phyloP scores from a whole-genome alignment of 2,797 vertebrate genomes.

The Sebastes kiyomatsui region DNA sequence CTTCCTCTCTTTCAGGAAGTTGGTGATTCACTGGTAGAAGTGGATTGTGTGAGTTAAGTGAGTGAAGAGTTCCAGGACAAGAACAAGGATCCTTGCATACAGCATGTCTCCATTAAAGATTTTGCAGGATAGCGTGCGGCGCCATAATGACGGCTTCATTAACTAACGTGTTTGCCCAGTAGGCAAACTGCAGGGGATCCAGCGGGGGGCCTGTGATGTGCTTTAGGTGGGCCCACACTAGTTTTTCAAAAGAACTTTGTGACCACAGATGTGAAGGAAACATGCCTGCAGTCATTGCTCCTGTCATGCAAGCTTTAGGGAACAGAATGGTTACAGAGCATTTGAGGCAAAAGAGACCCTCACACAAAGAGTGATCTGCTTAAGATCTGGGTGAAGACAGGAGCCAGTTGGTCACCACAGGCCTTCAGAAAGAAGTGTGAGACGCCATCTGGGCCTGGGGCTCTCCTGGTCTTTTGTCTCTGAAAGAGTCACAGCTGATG shows the following conservation, averaged over 20 bases:
- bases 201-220: slow-evolving; percentile 25
- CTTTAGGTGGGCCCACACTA: slow-evolving; percentile 11
- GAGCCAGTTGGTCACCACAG: slow-evolving; percentile 50
- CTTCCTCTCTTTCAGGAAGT: background rate
- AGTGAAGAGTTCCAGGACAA: background rate
- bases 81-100: background rate
- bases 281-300: background rate
- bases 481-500: background rate
- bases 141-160: slow-evolving; percentile 40
- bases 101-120: slow-evolving; percentile 6
- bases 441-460: slow-evolving; percentile 36
- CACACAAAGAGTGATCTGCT: slow-evolving; percentile 30
- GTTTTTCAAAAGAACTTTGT: slow-evolving; percentile 13
- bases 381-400: slow-evolving; percentile 41
- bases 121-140: slow-evolving; percentile 4
- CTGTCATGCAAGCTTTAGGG: slow-evolving; percentile 1
- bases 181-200: slow-evolving; percentile 32
- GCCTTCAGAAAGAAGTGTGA: slow-evolving; percentile 26
- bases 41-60: background rate
- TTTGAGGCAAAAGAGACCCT: slow-evolving; percentile 11
- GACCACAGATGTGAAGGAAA: slow-evolving; percentile 5
- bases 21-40: background rate
- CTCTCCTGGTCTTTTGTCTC: slow-evolving; percentile 19
- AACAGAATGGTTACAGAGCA: background rate
- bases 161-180: slow-evolving; percentile 15